Base-by-base conservation (phyloP, 2,888 invertebrate genomes). In the Drosophila robusta region DNA sequence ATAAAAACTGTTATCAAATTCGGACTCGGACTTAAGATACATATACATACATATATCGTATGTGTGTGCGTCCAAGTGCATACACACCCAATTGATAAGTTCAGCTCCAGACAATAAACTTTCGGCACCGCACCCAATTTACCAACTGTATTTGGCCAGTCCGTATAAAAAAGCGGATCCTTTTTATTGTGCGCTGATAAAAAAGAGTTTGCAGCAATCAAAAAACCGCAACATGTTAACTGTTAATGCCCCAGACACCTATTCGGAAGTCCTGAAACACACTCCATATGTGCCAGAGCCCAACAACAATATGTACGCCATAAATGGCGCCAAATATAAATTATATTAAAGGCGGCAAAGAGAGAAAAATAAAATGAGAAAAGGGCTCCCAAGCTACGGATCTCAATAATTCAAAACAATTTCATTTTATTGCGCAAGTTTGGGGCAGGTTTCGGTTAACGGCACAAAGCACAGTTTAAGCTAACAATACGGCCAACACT, bases 321-420 rank as follows among this genome's bases (percentile, higher is more conserved):
- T 84, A 84, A 79, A 80, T 71, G 78, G 78, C 65, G 55, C 70
- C 73, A 80, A 85, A 79, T 70, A 88, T 87, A 88, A 88, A 88
- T 88, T 83, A 87, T 78, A 83, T 81, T 78, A 78, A 78, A 80
- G 34, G 12, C 3, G 34, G 34, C 29, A 34, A 34, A 34, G 11
- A 34, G 12, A 4, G 34, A 24, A 12, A 44, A 46, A 22, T 34
- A 42, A 24, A 11, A 4, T 14, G 38, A n/a, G 11, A 42, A 34
- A 57, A 58, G 42, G 75, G 47, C 46, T 63, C 16, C 70, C 86
- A 62, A 60, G 61, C 50, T 66, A 45, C 80, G 77, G 75, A 84
- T 78, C 89, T 86, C 89, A 88, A 88, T 86, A 88, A 86, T 86
- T 86, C 85, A 86, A 88, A 86, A 86, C 85, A 88, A 88, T 88